Conservation (phyloP, 2,888 invertebrate genomes). For the Penaeus monodon region DNA sequence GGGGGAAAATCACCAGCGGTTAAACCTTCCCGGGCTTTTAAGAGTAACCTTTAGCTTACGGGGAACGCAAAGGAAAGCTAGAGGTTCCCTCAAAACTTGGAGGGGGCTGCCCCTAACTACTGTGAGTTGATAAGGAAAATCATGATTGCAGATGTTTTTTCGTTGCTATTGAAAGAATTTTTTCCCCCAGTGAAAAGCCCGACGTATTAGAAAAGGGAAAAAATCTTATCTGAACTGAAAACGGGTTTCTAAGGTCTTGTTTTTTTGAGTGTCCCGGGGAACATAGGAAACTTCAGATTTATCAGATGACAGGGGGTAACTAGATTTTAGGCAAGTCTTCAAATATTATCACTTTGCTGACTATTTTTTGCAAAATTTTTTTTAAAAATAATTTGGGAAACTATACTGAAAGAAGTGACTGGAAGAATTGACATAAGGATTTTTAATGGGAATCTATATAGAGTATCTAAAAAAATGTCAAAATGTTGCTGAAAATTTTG, state of each 20-base stretch:
- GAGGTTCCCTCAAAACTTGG: conserved; percentile 12
- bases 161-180: conserved; percentile 37
- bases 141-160: conserved; percentile 52
- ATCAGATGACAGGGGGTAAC: conserved; percentile 43
- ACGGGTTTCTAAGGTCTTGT: conserved; percentile 33
- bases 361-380: conserved; percentile 36
- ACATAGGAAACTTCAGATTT: conserved; percentile 12
- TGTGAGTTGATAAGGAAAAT: conserved; percentile 32
- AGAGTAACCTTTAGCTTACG: conserved; percentile 45
- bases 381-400: conserved; percentile 52
- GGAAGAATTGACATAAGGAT: conserved; percentile 51
- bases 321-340: conserved; percentile 43
- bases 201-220: conserved; percentile 45
- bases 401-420: conserved; percentile 56
- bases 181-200: conserved; percentile 29
- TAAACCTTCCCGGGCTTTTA: conserved; percentile 14
- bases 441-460: conserved; percentile 25
- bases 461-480: conserved; percentile 49
- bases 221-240: conserved; percentile 44
- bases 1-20: neutral
- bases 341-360: conserved; percentile 46
- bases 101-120: neutral
- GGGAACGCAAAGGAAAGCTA: conserved; percentile 47
- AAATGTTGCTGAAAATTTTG: conserved; percentile 48
- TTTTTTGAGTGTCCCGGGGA: conserved; percentile 41